Conservation (phyloP, 1,140 invertebrate genomes). For the Papilio machaon region DNA sequence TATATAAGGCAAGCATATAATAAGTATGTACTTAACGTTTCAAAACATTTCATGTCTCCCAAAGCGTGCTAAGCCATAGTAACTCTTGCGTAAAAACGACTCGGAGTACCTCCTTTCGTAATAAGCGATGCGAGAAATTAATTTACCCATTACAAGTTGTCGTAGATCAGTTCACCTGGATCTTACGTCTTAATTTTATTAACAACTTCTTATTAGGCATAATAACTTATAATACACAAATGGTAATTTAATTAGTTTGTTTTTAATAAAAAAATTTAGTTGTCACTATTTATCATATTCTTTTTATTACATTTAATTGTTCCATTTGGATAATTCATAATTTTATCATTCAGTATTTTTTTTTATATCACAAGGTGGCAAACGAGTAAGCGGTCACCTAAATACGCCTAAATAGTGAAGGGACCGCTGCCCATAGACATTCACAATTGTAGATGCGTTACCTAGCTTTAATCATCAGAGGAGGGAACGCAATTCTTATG, state of each 20-base stretch:
- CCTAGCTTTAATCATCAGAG: too few species aligned
- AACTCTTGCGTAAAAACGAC: slow-evolving; percentile 22
- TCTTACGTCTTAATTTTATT: not conserved
- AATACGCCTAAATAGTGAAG: too few species aligned
- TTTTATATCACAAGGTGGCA: too few species aligned
- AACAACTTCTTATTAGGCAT: not conserved
- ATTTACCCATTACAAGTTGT: slow-evolving; percentile 18
- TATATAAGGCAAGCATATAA: not conserved
- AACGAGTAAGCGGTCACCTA: too few species aligned
- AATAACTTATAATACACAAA: not conserved
- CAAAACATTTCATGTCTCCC: slow-evolving; percentile 7
- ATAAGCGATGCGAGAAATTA: slow-evolving; percentile 23
- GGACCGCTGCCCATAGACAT: too few species aligned
- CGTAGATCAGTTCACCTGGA: not conserved
- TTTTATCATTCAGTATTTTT: too few species aligned
- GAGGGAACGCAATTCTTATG: too few species aligned
- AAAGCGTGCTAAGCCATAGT: not conserved
- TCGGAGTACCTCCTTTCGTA: slow-evolving; percentile 12
- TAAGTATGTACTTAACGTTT: not conserved
- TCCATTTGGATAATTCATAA: too few species aligned
- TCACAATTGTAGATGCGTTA: too few species aligned
- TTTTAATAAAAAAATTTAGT: not conserved
- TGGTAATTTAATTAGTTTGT: not conserved
- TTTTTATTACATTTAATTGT: too few species aligned
- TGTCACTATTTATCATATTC: not conserved